Percentiles rank a stretch among this genome's conserved stretches.
Evolutionary conservation across 1,140 invertebrate genomes (phyloP).

Genomic region (Ruditapes philippinarum): DNA sequence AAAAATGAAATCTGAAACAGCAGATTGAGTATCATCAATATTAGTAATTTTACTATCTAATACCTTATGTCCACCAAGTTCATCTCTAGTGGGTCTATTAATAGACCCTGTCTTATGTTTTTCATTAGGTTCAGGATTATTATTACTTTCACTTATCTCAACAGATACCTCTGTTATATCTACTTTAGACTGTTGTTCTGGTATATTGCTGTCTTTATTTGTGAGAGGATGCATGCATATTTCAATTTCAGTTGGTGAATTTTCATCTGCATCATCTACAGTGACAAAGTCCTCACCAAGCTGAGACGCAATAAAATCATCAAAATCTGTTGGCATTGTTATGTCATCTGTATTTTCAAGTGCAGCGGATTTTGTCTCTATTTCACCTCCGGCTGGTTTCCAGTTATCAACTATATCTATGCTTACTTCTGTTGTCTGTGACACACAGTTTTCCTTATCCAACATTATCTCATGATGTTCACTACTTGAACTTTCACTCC

Average conservation of each 20-base stretch:
- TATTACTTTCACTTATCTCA: neutral
- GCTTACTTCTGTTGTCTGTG: neutral
- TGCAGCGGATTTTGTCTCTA: neutral
- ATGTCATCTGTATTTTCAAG: neutral
- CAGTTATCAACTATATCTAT: neutral
- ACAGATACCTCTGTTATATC: neutral
- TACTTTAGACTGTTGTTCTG: too few relatives aligned
- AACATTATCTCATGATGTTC: too few relatives aligned
- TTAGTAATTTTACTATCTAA: too few relatives aligned
- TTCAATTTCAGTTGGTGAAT: neutral
- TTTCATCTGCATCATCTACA: neutral
- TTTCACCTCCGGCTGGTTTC: neutral
- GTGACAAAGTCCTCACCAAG: slow-evolving; percentile 39
- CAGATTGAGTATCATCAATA: neutral
- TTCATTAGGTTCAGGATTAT: too few relatives aligned
- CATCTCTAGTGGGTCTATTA: too few relatives aligned
- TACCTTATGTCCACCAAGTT: too few relatives aligned
- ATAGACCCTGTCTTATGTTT: too few relatives aligned
- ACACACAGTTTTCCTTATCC: too few relatives aligned
- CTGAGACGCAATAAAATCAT: slow-evolving; percentile 30
- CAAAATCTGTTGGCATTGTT: slow-evolving; percentile 1
- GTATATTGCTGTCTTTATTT: neutral
- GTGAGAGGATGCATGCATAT: too few relatives aligned
- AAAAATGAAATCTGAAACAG: neutral
- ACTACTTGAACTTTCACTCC: too few relatives aligned